These are phyloP conservation scores for Potamarius usumacintae DNA, from an alignment of 2,113 vertebrate genomes.

Conservation along the genomic window DNA sequence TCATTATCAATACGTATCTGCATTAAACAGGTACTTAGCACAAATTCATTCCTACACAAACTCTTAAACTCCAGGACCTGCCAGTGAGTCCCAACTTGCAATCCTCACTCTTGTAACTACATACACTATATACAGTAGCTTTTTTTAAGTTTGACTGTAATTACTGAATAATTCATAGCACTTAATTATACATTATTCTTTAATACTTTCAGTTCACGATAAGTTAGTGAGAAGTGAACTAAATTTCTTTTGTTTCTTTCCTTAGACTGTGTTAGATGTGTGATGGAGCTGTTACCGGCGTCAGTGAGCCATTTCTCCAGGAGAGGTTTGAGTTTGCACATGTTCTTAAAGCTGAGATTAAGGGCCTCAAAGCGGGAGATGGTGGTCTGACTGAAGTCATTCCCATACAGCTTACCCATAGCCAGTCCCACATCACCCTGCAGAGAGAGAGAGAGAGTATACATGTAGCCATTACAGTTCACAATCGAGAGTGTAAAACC, in stretches of 20 bases:
- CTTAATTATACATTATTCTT: background rate
- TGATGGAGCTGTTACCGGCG: constrained; percentile 72
- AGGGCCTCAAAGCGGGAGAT: constrained; percentile 94
- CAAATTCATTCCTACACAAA: background rate
- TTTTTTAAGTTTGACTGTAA: background rate
- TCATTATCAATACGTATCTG: background rate
- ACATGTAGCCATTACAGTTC: background rate
- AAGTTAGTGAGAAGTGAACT: background rate
- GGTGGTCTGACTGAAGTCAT: constrained; percentile 93
- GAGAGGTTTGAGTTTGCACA: constrained; percentile 94
- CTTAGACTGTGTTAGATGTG: background rate
- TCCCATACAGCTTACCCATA: constrained; percentile 93
- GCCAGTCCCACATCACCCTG: constrained; percentile 91
- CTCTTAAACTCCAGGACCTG: background rate
- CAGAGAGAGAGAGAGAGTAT: background rate
- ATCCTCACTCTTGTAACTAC: background rate
- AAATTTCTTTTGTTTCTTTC: background rate
- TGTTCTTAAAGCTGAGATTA: constrained; percentile 95
- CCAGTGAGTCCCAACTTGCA: background rate
- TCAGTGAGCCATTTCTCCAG: constrained; percentile 93
- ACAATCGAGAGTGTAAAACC: background rate
- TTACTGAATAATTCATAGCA: background rate
- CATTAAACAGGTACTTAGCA: background rate
- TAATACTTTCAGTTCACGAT: background rate
- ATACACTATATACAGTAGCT: background rate